Base-by-base conservation (phyloP, 35 echinoderm and acorn worm genomes). In the Ophioderma brevispina region DNA sequence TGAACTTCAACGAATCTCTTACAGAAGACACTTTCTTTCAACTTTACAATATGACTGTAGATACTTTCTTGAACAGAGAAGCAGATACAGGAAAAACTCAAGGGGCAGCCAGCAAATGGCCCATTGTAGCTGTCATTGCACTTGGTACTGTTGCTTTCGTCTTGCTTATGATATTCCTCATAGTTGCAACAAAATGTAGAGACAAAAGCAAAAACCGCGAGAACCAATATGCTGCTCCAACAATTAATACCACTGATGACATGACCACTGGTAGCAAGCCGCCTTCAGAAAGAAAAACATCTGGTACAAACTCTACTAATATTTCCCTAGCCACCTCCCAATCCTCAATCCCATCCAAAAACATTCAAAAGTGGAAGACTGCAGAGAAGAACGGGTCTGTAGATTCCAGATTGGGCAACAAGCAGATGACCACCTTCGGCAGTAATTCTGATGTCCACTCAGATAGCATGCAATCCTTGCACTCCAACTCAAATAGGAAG, bases 281-380 rank as follows among this genome's bases (percentile, higher is more conserved):
- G 17, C 55, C 52, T 35, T 52, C 59, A 36, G 36, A 89, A 23
- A 76, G 70, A 0, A 93, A 93, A 77, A 82, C 39, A 0, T 93
- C 91, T 17, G 91, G 87, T 25, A 92, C 86, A 38, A 91, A 96
- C 38, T 92, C 94, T 13, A 76, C 56, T 1, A 59, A 88, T 17
- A 32, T 81, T 31, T 96, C 94, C 34, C 81, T 89, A 18, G 77
- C 80, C 11, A 89, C 89, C 80, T 92, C 89, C 1, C 46, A 83
- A 80, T 86, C 85, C 31, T 93, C 89, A 11, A 91, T 94, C 59
- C 96, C 80, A 76, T 98, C 96, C 31, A 98, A 98, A 85, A 98
- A 98, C 42, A 98, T 98, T 10, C 85, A 90, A 80, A 98, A 98
- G 78, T 98, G 96, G 96, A 80, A 90, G 56, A 85, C 92, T 33